Base-by-base conservation (phyloP, 2,888 invertebrate species). In the Uropetala carovei region DNA sequence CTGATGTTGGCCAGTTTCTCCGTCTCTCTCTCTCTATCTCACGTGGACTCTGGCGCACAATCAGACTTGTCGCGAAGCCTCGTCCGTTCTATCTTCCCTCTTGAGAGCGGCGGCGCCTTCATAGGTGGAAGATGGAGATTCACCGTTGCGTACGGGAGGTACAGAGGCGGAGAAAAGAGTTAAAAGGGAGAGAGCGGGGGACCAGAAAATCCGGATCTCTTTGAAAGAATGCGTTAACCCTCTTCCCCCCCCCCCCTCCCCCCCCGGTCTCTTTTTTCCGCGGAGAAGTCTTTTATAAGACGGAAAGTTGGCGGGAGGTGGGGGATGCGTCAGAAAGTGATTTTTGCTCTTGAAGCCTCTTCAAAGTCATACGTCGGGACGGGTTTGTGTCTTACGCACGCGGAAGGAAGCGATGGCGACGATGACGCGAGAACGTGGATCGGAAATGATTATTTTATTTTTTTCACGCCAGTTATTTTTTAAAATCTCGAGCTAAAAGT, bases 131-230 rank as follows among this genome's bases (percentile, higher is more conserved):
- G 43, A 18, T 30, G 10, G 56, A n/a, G 83, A 57, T 85, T 59
- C 58, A 59, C 85, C 85, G 85, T 58, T 85, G 58, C 85, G 85
- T 57, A 57, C 57, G 16, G 84, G 57, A 84, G 84, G 81, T 7
- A 13, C 81, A n/a, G n/a, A n/a, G n/a, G n/a, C n/a, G 64, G 64
- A 11, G 16, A n/a, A n/a, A 64, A n/a, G 64, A 64, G 64, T n/a
- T 11, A 64, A 5, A 30, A 11, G 82, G 84, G 8, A 27, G 43
- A 14, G 84, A 13, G 22, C 14, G 85, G 57, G 85, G 58, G 85
- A 85, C 85, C 85, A 85, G 85, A 27, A 85, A 85, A 85, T 85
- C 85, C 85, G 85, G 85, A 85, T 85, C 85, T 85, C 85, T 18
- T n/a, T 27, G 13, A 22, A 58, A 85, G 85, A 85, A 58, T 59